Evolutionary conservation across 30 jellyfish, hydroid and myxozoan genomes (phyloP).

Genomic region (Calvadosia cruxmelitensis): DNA sequence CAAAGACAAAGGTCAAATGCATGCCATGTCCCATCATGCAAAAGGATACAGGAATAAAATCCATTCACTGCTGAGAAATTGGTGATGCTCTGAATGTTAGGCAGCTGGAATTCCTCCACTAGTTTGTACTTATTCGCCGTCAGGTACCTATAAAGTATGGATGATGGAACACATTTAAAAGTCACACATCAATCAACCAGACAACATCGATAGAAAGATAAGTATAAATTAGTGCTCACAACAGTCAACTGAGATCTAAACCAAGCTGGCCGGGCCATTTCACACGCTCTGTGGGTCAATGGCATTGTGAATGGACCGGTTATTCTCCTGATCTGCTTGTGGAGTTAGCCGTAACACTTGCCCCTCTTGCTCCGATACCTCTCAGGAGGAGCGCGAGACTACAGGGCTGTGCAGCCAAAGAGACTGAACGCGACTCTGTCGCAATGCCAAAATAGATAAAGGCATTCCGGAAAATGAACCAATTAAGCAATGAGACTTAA

Average conservation of each 20-base stretch:
- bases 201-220: neutral
- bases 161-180: neutral
- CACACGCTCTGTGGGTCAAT: neutral
- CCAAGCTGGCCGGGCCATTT: neutral
- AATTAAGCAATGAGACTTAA: no score
- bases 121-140: conserved; percentile 64
- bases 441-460: no score
- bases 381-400: no score
- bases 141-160: conserved; percentile 33
- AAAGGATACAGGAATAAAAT: conserved; percentile 91
- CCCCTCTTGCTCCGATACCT: no score
- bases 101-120: conserved; percentile 37
- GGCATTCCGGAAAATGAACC: no score
- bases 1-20: no score
- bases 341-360: no score
- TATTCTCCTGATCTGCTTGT: neutral
- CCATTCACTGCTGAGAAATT: conserved; percentile 79
- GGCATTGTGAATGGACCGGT: neutral
- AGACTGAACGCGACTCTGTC: no score
- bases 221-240: neutral
- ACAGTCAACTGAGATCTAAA: neutral
- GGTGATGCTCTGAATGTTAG: conserved; percentile 57
- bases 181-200: neutral
- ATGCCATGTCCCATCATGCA: no score
- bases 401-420: no score